Base-by-base conservation (phyloP, 1,140 invertebrate species). In the Orchestia grillus region DNA sequence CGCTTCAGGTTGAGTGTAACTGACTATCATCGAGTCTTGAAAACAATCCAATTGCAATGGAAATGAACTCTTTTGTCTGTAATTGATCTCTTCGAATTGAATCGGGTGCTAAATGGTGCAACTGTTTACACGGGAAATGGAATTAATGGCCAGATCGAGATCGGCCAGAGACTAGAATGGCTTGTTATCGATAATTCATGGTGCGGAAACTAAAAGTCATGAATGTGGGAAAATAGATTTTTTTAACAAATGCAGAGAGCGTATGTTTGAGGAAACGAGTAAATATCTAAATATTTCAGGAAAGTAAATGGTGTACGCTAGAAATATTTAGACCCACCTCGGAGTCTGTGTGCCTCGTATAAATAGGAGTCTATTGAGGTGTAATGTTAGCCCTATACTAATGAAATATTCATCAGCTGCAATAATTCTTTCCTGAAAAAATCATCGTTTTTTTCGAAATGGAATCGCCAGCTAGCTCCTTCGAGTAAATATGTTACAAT, bases 11-110 rank as follows among this genome's bases (percentile, higher is more conserved):
- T 44, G n/a, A 44, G 4, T 90, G 4, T 90, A 90, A 41, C 88
- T 44, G 43, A 44, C 41, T 41, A 90, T 90, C 88, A 90, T 90
- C 88, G 88, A 90, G 36, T 90, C 88, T 90, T 4, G 88, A 90
- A 90, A 90, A 90, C 88, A 90, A 90, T 90, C 88, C 88, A 90
- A 90, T 90, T 90, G 88, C 88, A 90, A 90, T 90, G 41, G 88
- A 90, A 90, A 90, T 90, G 88, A 28, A 90, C 41, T 42, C 4
- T 44, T 44, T 90, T 44, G 88, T 42, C 36, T 90, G 88, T 90
- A 90, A 90, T 90, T 90, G 88, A 90, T 90, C 88, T 90, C 42
- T 90, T 3, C 88, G 3, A 90, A 90, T 90, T 90, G 88, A 90
- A 90, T 90, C 42, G 88, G 41, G 88, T 90, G 88, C 88, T 90